Base-by-base conservation (phyloP, 2,888 invertebrate species). In the Conistra vaccinii region DNA sequence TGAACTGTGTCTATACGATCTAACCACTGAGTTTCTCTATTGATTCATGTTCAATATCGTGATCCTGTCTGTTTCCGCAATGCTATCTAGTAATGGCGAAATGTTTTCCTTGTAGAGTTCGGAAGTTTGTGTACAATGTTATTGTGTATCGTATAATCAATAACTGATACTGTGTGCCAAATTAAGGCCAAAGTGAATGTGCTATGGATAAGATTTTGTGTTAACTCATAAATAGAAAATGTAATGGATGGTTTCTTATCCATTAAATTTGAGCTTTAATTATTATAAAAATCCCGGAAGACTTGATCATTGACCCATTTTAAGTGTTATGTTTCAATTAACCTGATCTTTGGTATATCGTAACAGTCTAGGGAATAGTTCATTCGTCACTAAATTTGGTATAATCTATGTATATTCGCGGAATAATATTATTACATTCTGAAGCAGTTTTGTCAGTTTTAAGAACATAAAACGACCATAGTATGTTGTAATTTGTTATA, bases 181-280 rank as follows among this genome's bases (percentile, higher is more conserved):
- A 91, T 90, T 75, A 86, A 85, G 87, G 91, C 92, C 91, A 91
- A 92, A 91, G 89, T 90, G 89, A 87, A 90, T 91, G 91, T 91
- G 89, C 87, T 92, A 91, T 88, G 85, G 80, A 89, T 92, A 92
- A 92, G 92, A 84, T 90, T 92, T 93, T 92, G 87, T 89, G 92
- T 93, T 91, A 88, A 89, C 87, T 91, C 90, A 92, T 90, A 85
- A 88, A 90, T 92, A 90, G 89, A 91, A 87, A 87, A 85, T 86
- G 85, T 88, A 88, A 91, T 93, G 93, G 92, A 91, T 94, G 89
- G 88, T 88, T 90, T 90, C 87, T 88, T 91, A 93, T 93, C 93
- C 93, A 94, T 93, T 92, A 92, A 93, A 94, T 94, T 95, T 95
- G 95, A 96, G 96, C 96, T 96, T 96, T 96, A 96, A 96, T 95